A percentile compares a stretch with the other conserved stretches of the same genome.
Evolutionary conservation across 2,797 vertebrate species (phyloP).

Genomic region (Hippopotamyrus pictus): DNA sequence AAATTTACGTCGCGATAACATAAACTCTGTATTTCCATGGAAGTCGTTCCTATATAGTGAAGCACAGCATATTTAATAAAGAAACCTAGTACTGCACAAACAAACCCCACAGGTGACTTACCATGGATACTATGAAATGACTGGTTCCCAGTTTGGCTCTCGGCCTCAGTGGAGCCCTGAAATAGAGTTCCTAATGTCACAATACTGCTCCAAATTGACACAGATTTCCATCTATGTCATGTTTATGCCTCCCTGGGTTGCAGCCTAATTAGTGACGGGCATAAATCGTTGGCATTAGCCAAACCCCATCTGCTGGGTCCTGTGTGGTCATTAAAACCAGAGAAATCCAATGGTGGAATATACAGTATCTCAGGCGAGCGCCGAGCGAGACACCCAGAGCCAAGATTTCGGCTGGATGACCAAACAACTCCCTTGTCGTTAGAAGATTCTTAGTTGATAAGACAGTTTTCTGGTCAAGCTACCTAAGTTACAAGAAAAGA

Average conservation of each 20-base stretch:
- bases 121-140: constrained; percentile 59
- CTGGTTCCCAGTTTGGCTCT: constrained; percentile 53
- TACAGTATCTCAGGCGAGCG: neutral
- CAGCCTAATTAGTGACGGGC: neutral
- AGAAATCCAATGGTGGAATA: neutral
- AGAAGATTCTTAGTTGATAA: neutral
- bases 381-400: neutral
- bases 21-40: neutral
- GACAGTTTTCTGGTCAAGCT: neutral
- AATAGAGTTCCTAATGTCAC: constrained; percentile 28
- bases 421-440: neutral
- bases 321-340: neutral
- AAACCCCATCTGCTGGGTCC: neutral
- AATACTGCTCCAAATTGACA: neutral
- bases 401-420: neutral
- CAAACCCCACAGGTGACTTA: constrained; percentile 46
- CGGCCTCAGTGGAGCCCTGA: constrained; percentile 57
- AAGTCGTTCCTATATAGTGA: constrained; percentile 43
- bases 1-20: neutral
- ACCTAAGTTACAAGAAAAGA: neutral
- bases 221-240: neutral
- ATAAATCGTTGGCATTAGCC: neutral
- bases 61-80: constrained; percentile 28
- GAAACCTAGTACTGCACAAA: neutral
- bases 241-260: neutral